phyloP scores from a whole-genome alignment of 2,888 invertebrate species.

The Odontocerum albicorne region DNA sequence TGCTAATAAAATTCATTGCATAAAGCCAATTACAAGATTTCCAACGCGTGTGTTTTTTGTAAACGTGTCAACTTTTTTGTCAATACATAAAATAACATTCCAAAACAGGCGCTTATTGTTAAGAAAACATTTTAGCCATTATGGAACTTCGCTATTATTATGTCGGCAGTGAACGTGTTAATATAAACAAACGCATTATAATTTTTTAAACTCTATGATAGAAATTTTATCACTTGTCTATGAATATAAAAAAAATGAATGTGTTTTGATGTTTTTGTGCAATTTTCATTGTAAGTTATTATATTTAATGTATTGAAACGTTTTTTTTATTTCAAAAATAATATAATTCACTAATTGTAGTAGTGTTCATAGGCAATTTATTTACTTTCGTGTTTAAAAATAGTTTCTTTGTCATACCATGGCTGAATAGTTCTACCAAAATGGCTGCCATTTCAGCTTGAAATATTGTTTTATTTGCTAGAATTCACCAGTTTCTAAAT shows the following conservation, averaged over 20 bases:
- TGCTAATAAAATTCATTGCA: no score
- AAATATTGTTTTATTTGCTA: slow-evolving; percentile 19
- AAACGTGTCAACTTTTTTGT: no score
- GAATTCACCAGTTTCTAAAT: neutral
- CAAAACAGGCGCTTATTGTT: no score
- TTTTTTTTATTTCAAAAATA: neutral
- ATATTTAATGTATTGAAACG: neutral
- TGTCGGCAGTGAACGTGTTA: neutral
- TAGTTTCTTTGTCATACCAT: slow-evolving; percentile 22
- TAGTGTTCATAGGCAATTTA: neutral
- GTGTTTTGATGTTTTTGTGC: slow-evolving; percentile 23
- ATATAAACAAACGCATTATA: no score
- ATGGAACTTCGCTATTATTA: no score
- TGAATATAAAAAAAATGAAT: slow-evolving; percentile 21
- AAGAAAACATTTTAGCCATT: no score
- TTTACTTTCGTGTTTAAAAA: slow-evolving; percentile 2
- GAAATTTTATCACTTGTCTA: no score
- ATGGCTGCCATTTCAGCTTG: slow-evolving; percentile 25
- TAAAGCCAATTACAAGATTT: no score
- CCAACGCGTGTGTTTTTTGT: no score
- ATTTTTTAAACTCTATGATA: no score
- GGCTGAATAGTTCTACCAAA: slow-evolving; percentile 20
- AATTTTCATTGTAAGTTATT: slow-evolving; percentile 9
- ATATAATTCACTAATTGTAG: neutral
- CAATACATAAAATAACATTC: no score